A percentile compares a stretch with the other conserved stretches of the same genome.
phyloP scores from a whole-genome alignment of 92 coral and sea anemone genomes.

The Porites rus region DNA sequence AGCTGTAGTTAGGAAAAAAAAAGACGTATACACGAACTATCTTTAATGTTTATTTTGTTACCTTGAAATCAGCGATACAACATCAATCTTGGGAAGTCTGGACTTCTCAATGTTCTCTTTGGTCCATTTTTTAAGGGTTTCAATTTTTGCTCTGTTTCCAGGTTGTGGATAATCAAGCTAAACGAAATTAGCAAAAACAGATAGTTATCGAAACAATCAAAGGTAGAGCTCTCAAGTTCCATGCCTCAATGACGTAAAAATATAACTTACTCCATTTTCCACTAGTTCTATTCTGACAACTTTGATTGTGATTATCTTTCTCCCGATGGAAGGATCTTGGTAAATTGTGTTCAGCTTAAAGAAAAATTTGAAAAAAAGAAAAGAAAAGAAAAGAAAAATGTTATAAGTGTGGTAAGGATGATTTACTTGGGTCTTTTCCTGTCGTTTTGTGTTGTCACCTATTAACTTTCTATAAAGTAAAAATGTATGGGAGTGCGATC shows the following conservation, averaged over 20 bases:
- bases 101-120: conserved; percentile 31
- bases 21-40: no score
- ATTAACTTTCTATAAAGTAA: no score
- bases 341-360: conserved; percentile 65
- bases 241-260: background rate
- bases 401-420: no score
- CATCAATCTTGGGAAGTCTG: conserved; percentile 64
- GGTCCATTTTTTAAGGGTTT: conserved; percentile 16
- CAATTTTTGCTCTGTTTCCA: background rate
- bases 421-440: no score
- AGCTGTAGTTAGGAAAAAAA: no score
- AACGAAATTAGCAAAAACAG: background rate
- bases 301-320: conserved; percentile 65
- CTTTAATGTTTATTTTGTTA: conserved; percentile 8
- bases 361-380: background rate
- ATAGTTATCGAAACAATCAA: background rate
- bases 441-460: no score
- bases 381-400: background rate
- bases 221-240: background rate
- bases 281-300: conserved; percentile 63
- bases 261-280: conserved; percentile 64
- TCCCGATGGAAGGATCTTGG: conserved; percentile 76
- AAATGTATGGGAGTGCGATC: no score
- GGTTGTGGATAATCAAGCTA: conserved; percentile 67
- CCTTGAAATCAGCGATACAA: conserved; percentile 75